Percentiles rank a stretch among this genome's conserved stretches.
Evolutionary conservation across 2,888 invertebrate genomes (phyloP).

Genomic region (Prenolepis imparis): DNA sequence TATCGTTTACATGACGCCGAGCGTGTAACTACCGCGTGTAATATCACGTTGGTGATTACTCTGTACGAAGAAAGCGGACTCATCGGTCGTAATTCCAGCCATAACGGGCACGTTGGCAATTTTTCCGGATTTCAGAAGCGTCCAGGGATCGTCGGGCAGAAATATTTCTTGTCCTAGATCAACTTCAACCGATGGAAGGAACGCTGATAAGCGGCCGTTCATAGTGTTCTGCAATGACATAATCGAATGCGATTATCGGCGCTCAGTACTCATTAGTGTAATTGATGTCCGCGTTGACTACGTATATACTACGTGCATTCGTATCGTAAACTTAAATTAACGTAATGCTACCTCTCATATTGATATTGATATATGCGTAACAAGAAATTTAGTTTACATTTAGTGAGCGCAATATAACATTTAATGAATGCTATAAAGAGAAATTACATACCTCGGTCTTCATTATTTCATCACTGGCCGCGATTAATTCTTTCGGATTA

Average conservation of each 20-base stretch:
- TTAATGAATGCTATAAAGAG: constrained; percentile 79
- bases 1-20: constrained; percentile 33
- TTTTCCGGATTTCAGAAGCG: constrained; percentile 79
- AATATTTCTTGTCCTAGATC: constrained; percentile 81
- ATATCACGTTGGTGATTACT: constrained; percentile 66
- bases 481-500: constrained; percentile 75
- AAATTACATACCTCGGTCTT: constrained; percentile 73
- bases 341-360: background rate
- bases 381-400: background rate
- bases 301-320: too few relatives aligned
- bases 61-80: constrained; percentile 72
- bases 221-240: constrained; percentile 73
- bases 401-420: constrained; percentile 72
- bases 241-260: constrained; percentile 13
- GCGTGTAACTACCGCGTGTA: constrained; percentile 18
- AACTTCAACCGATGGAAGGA: constrained; percentile 80
- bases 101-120: constrained; percentile 81
- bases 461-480: constrained; percentile 70
- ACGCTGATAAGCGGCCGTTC: constrained; percentile 75
- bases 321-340: constrained; percentile 4
- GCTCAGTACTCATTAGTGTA: constrained; percentile 12
- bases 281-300: background rate
- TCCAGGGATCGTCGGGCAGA: constrained; percentile 81
- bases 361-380: background rate
- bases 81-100: constrained; percentile 77